Conservation (phyloP, 1,140 invertebrate species). For the Zaprionus davidi region DNA sequence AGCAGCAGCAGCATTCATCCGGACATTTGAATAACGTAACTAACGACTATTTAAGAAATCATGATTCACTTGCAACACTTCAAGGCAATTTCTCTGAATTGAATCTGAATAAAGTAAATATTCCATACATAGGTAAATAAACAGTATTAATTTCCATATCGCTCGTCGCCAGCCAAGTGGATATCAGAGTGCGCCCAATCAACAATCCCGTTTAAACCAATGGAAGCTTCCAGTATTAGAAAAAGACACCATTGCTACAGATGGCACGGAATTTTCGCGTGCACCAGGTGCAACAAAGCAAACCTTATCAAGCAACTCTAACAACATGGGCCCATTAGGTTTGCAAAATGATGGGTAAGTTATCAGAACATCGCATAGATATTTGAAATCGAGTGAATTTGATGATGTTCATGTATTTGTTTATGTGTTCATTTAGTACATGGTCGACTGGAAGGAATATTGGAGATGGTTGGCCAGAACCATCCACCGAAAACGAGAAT, state of each 20-base stretch:
- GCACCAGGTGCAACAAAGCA: constrained; percentile 94
- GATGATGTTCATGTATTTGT: background rate
- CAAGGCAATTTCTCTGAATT: constrained; percentile 93
- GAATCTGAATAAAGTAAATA: constrained; percentile 88
- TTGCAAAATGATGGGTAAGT: constrained; percentile 82
- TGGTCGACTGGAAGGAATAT: constrained; percentile 89
- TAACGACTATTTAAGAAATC: constrained; percentile 89
- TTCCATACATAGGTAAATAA: too few relatives aligned
- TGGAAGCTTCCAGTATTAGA: constrained; percentile 96
- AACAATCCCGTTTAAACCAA: constrained; percentile 94
- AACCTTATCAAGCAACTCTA: constrained; percentile 85
- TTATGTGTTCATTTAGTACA: constrained; percentile 78
- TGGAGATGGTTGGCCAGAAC: constrained; percentile 91
- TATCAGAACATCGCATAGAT: background rate
- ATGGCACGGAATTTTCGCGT: constrained; percentile 93
- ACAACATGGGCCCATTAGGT: constrained; percentile 78
- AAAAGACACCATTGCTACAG: constrained; percentile 87
- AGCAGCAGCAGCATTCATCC: constrained; percentile 71
- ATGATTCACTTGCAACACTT: constrained; percentile 90
- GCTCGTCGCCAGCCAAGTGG: constrained; percentile 54
- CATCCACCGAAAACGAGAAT: constrained; percentile 89
- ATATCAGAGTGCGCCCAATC: constrained; percentile 85
- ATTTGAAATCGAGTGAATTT: background rate
- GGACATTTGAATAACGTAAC: constrained; percentile 83
- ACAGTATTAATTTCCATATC: background rate